A percentile compares a stretch with the other conserved stretches of the same genome.
These are phyloP conservation scores for Brachypodius melanocephalos DNA, from an alignment of 2,113 vertebrate genomes.

Conservation along the genomic window DNA sequence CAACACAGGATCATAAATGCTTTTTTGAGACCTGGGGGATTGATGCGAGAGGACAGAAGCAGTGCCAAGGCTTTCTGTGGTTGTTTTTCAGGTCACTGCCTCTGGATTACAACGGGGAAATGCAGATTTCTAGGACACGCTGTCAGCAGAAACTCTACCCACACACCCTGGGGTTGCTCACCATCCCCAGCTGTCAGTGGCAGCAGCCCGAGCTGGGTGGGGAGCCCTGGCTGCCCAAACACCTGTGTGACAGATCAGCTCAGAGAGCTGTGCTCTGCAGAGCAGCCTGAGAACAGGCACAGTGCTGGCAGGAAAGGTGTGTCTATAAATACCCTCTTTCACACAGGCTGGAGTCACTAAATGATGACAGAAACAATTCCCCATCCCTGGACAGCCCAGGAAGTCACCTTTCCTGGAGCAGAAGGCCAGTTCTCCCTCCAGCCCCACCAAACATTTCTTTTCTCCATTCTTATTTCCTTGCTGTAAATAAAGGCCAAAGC, in stretches of 20 bases:
- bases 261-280: not conserved
- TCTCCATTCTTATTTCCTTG: not conserved
- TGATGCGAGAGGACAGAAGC: not conserved
- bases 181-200: accelerated
- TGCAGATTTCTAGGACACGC: not conserved
- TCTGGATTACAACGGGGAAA: not conserved
- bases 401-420: not conserved
- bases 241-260: accelerated
- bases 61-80: not conserved
- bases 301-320: accelerated
- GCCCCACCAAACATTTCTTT: not conserved
- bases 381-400: accelerated
- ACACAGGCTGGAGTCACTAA: not conserved
- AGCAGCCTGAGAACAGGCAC: not conserved
- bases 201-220: accelerated
- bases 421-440: not conserved
- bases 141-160: not conserved
- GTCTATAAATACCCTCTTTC: not conserved
- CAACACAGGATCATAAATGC: not conserved
- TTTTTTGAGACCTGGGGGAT: not conserved
- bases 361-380: not conserved
- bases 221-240: not conserved
- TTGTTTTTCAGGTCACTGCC: not conserved
- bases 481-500: not conserved
- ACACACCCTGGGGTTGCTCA: accelerated